These are phyloP conservation scores for Channa argus DNA, from an alignment of 2,113 vertebrate genomes.

Conservation along the genomic window DNA sequence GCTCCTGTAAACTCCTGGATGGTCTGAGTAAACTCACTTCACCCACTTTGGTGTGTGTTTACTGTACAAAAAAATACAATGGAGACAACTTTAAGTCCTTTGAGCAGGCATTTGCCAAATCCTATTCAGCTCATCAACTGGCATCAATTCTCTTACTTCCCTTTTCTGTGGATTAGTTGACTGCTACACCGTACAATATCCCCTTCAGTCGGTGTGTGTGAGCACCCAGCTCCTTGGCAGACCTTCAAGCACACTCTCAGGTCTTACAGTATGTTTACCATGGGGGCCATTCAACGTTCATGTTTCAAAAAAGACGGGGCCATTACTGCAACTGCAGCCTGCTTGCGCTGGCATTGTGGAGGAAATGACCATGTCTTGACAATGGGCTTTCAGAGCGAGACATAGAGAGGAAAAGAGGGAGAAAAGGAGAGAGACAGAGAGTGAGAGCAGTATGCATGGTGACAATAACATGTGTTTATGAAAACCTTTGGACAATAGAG, in stretches of 20 bases:
- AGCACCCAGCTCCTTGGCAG: slow-evolving; percentile 53
- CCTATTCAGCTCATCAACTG: slow-evolving; percentile 24
- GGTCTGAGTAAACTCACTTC: background rate
- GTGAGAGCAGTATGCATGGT: slow-evolving; percentile 56
- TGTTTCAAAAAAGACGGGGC: slow-evolving; percentile 59
- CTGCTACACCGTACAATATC: slow-evolving; percentile 33
- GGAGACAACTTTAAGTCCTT: background rate
- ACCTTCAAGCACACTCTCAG: slow-evolving; percentile 67
- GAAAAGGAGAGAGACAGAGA: background rate
- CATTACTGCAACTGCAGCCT: slow-evolving; percentile 73
- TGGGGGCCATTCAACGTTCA: slow-evolving; percentile 57
- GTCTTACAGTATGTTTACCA: slow-evolving; percentile 68
- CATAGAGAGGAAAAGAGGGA: slow-evolving; percentile 16
- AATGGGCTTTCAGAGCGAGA: slow-evolving; percentile 69
- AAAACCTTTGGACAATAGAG: slow-evolving; percentile 75
- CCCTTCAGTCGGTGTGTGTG: slow-evolving; percentile 28
- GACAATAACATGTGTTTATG: slow-evolving; percentile 74
- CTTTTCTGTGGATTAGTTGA: slow-evolving; percentile 6
- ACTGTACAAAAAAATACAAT: background rate
- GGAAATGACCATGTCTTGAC: slow-evolving; percentile 76
- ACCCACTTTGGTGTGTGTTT: background rate
- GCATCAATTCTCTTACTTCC: background rate
- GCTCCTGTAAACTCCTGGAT: slow-evolving; percentile 5
- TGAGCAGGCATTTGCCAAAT: slow-evolving; percentile 18
- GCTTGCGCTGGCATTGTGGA: slow-evolving; percentile 65